Conservation (phyloP, 2,113 vertebrate genomes). For the Potamarius usumacintae region DNA sequence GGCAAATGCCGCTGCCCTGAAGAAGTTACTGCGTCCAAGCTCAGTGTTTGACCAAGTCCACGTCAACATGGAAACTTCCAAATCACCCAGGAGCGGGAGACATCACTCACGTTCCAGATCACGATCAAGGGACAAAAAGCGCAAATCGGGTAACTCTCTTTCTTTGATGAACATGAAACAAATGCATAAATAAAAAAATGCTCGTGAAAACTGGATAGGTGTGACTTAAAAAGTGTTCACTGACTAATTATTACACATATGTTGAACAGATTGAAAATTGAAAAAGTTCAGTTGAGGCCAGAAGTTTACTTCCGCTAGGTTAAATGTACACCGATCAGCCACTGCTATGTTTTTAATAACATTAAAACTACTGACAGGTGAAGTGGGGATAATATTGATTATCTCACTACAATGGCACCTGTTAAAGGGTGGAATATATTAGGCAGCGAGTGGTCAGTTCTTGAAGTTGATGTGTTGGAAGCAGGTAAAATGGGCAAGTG, state of each 20-base stretch:
- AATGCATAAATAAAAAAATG: background rate
- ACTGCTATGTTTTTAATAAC: no score
- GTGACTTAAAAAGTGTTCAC: background rate
- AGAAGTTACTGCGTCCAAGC: conserved; percentile 74
- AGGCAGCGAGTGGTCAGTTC: no score
- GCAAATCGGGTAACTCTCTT: conserved; percentile 77
- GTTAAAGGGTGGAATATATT: no score
- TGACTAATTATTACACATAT: background rate
- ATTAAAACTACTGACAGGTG: no score
- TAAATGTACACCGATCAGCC: background rate
- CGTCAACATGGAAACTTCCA: conserved; percentile 83
- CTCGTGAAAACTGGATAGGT: background rate
- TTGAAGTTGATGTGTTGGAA: no score
- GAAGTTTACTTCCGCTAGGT: background rate
- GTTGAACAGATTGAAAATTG: background rate
- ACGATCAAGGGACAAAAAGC: conserved; percentile 83
- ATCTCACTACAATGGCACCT: no score
- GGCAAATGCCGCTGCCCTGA: conserved; percentile 85
- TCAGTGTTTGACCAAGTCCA: conserved; percentile 79
- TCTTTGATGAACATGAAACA: background rate
- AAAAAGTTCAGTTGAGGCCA: background rate
- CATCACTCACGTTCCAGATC: conserved; percentile 92
- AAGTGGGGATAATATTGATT: no score
- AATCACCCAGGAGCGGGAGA: conserved; percentile 87
- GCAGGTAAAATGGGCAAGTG: no score